Conservation (phyloP, 2,888 invertebrate genomes). For the Amphipyra berbera region DNA sequence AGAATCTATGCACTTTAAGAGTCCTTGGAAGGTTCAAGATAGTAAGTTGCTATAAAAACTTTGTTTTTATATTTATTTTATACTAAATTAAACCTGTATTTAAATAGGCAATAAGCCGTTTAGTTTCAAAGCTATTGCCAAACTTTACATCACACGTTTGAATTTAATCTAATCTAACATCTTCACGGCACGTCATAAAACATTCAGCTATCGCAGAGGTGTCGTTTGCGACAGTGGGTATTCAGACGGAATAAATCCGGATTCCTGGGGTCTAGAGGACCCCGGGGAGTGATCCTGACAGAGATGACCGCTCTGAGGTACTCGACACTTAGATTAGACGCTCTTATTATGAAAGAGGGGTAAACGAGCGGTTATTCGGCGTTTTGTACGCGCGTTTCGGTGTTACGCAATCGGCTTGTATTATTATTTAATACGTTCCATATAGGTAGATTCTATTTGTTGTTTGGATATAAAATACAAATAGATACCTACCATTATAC, state of each 20-base stretch:
- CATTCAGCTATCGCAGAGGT: constrained; percentile 78
- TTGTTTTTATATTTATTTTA: too few species aligned
- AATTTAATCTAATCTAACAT: constrained; percentile 81
- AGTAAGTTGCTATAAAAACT: too few species aligned
- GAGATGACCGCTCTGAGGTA: constrained; percentile 87
- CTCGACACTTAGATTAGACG: constrained; percentile 84
- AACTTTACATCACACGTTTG: constrained; percentile 52
- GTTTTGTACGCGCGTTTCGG: constrained; percentile 37
- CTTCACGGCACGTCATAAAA: constrained; percentile 78
- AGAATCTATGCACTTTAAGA: too few species aligned
- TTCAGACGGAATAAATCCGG: constrained; percentile 87
- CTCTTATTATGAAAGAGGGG: constrained; percentile 70
- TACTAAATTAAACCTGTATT: neutral
- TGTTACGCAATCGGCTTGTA: neutral
- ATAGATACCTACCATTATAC: too few species aligned
- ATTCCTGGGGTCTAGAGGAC: constrained; percentile 81
- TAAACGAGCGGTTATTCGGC: constrained; percentile 66
- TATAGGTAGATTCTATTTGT: too few species aligned
- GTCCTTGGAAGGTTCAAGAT: too few species aligned
- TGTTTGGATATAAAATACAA: too few species aligned
- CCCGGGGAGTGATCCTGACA: constrained; percentile 85
- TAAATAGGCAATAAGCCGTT: constrained; percentile 5
- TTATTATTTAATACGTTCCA: too few species aligned
- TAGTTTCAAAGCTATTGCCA: constrained; percentile 20
- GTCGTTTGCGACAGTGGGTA: constrained; percentile 78